These are phyloP conservation scores for Drosophila kepulauana DNA, from an alignment of 1,140 invertebrate species.

Conservation along the genomic window DNA sequence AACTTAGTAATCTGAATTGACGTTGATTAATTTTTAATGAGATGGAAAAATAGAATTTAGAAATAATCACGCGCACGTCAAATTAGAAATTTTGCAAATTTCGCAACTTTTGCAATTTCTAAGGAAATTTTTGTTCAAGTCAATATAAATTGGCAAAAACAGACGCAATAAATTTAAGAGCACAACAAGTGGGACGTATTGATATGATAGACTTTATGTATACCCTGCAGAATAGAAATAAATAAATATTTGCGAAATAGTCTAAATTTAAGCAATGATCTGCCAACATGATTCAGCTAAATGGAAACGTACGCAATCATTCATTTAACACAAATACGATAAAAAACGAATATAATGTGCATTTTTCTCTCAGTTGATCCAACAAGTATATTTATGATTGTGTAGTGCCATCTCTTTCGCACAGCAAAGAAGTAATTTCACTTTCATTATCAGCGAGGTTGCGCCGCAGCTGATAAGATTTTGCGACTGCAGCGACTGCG, in stretches of 20 bases:
- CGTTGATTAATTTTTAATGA: neutral
- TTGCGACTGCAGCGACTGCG: slow-evolving; percentile 63
- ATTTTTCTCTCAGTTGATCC: slow-evolving; percentile 20
- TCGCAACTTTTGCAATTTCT: neutral
- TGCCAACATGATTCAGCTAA: too few species aligned
- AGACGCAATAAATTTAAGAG: slow-evolving; percentile 15
- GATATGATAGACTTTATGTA: neutral
- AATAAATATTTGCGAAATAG: neutral
- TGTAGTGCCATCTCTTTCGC: neutral
- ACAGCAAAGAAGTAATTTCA: slow-evolving; percentile 58
- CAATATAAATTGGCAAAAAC: slow-evolving; percentile 13
- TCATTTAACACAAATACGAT: too few species aligned
- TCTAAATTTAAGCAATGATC: too few species aligned
- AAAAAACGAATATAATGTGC: slow-evolving; percentile 12
- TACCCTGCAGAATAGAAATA: slow-evolving; percentile 15
- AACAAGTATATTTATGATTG: neutral
- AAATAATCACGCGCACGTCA: slow-evolving; percentile 22
- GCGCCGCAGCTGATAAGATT: slow-evolving; percentile 66
- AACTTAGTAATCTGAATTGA: neutral
- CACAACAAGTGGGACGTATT: too few species aligned
- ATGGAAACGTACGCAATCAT: too few species aligned
- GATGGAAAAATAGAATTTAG: neutral
- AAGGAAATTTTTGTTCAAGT: neutral
- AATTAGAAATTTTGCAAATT: slow-evolving; percentile 23
- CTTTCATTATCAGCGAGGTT: slow-evolving; percentile 77